These are phyloP conservation scores for Macrochelys suwanniensis DNA, from an alignment of 2,797 vertebrate species.

Conservation along the genomic window DNA sequence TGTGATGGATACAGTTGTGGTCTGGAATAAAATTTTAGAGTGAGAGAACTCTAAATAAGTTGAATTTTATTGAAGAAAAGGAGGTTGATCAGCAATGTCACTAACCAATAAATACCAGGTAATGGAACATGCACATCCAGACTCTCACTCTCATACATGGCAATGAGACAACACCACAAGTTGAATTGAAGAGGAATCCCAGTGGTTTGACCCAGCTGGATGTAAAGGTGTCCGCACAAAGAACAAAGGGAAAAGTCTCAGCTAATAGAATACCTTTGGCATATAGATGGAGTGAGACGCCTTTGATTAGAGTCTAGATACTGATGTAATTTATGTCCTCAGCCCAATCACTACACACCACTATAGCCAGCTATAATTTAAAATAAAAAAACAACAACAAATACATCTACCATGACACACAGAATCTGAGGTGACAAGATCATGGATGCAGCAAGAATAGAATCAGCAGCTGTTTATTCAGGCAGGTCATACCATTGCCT, in stretches of 20 bases:
- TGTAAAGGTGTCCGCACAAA: not conserved
- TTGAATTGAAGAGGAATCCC: not conserved
- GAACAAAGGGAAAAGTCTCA: not conserved
- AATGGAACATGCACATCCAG: not conserved
- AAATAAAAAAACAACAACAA: not conserved
- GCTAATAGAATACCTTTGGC: not conserved
- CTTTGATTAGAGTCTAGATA: not conserved
- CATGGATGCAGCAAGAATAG: not conserved
- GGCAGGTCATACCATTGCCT: not conserved
- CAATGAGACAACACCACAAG: not conserved
- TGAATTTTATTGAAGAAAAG: not conserved
- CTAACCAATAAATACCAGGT: fast-evolving
- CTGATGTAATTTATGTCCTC: not conserved
- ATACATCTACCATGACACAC: not conserved
- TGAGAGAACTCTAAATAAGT: not conserved
- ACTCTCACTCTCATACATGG: not conserved
- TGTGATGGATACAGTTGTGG: not conserved
- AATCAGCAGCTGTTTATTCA: not conserved
- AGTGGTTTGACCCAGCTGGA: not conserved
- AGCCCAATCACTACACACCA: not conserved
- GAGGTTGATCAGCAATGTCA: not conserved
- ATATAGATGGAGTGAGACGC: not conserved
- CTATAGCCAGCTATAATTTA: not conserved
- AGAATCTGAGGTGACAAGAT: not conserved
- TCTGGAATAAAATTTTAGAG: not conserved